Base-by-base conservation (phyloP, 2,797 vertebrate genomes). In the Glyptemys insculpta region DNA sequence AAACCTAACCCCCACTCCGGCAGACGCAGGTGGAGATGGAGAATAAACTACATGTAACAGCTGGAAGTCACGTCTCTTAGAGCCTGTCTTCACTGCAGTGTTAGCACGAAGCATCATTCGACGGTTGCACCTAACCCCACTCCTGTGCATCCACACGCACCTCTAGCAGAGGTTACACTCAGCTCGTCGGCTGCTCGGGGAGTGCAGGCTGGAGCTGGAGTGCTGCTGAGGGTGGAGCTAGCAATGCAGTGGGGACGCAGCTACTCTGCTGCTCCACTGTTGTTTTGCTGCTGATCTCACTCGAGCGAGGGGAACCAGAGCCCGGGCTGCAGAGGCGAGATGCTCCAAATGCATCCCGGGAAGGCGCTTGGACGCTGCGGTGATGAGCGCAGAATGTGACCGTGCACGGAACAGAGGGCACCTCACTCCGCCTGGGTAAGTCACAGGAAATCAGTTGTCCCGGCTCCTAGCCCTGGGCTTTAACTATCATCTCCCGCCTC, bases 211-310 rank as follows among this genome's bases (percentile, higher is more conserved):
- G 19, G 1, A 3, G 19, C 18, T 5, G 12, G 76, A 2, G 18
- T 52, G 31, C 12, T 34, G 54, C 14, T 3, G 59, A 76, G 59
- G 52, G 41, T 31, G 65, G 81, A 76, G 65, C 11, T n/a, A 19
- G 9, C 41, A 54, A 76, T 10, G 88, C 91, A 59, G 47, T 9
- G 7, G 56, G 54, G 41, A 81, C 6, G 25, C 79, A 23, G 79
- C 65, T 53, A 5, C 34, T 8, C 7, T 2, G 6, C 1, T 37
- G 14, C 8, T 65, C 14, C 25, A 11, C 16, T 19, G 15, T 31
- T 29, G 57, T 59, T 16, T 14, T 16, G 29, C 12, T 62, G 31
- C 31, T 15, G 62, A 34, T 68, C 16, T 12, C n/a, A 8, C 65
- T 37, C 65, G 65, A 5, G 19, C 62, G 19, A 23, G n/a, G 65